These are phyloP conservation scores for Jaculus jaculus DNA, from an alignment of 2,113 vertebrate genomes.

Conservation along the genomic window DNA sequence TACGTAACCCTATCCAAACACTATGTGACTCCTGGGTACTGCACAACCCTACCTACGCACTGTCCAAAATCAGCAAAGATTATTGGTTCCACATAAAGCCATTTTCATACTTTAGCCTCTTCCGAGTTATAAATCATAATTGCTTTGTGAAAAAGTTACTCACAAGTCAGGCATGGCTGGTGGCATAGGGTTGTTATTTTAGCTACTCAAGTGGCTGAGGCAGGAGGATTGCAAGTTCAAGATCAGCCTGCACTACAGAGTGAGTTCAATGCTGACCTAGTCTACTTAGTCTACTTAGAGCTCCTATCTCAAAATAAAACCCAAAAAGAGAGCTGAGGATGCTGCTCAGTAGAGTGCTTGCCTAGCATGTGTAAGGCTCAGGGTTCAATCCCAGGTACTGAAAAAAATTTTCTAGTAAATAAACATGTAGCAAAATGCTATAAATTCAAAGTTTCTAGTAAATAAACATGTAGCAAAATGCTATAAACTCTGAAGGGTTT, in stretches of 20 bases:
- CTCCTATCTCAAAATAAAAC: not conserved
- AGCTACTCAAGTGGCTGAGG: not conserved
- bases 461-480: slow-evolving; percentile 26
- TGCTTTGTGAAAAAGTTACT: slow-evolving; percentile 68
- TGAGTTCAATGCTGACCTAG: not conserved
- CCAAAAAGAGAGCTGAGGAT: not conserved
- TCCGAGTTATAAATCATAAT: slow-evolving; percentile 77
- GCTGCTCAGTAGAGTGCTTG: not conserved
- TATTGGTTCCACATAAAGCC: slow-evolving; percentile 68
- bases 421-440: not conserved
- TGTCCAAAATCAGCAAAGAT: not conserved
- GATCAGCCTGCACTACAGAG: not conserved
- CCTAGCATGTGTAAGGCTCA: not conserved
- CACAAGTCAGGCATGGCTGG: not conserved
- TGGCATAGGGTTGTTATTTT: not conserved
- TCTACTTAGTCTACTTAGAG: not conserved
- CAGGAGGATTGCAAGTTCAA: not conserved
- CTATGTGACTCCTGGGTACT: not conserved
- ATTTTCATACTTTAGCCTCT: slow-evolving; percentile 76
- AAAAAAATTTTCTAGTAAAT: not conserved
- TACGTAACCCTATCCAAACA: not conserved
- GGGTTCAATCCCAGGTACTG: not conserved
- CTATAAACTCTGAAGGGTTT: not conserved
- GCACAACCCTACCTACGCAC: not conserved
- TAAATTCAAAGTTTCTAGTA: no score